Evolutionary conservation across 2,888 invertebrate genomes (phyloP).

Genomic region (Lepas anatifera): DNA sequence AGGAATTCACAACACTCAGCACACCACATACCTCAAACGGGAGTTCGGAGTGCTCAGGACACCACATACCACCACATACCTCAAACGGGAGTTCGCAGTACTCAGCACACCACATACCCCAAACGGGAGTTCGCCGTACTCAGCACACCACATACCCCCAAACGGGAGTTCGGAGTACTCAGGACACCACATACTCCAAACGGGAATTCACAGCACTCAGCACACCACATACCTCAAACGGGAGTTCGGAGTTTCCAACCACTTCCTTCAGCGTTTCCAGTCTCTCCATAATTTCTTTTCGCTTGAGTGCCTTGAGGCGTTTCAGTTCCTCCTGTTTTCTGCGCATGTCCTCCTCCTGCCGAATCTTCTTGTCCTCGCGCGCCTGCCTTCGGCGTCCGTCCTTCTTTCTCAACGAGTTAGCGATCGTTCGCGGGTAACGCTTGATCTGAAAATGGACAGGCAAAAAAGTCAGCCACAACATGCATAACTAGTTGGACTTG

Average conservation of each 20-base stretch:
- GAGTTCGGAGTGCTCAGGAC: no score
- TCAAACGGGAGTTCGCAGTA: no score
- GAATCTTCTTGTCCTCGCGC: constrained; percentile 55
- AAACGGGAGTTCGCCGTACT: no score
- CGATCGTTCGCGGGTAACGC: constrained; percentile 80
- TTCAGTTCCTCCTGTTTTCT: constrained; percentile 73
- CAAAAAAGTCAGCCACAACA: not conserved
- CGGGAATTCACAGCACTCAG: no score
- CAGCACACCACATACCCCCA: no score
- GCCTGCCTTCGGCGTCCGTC: constrained; percentile 66
- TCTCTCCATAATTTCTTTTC: constrained; percentile 80
- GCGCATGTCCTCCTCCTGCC: constrained; percentile 64
- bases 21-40: no score
- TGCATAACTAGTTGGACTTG: no score
- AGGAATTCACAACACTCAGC: no score
- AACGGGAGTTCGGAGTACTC: no score
- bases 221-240: constrained; percentile 47
- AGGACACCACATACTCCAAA: no score
- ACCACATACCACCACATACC: no score
- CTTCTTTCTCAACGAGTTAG: constrained; percentile 63
- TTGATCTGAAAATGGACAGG: constrained; percentile 49
- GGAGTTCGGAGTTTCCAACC: constrained; percentile 64
- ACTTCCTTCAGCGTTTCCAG: constrained; percentile 72
- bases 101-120: no score
- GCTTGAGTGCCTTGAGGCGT: constrained; percentile 68